Conservation (phyloP, 2,113 vertebrate genomes). For the Trogon melanurus region DNA sequence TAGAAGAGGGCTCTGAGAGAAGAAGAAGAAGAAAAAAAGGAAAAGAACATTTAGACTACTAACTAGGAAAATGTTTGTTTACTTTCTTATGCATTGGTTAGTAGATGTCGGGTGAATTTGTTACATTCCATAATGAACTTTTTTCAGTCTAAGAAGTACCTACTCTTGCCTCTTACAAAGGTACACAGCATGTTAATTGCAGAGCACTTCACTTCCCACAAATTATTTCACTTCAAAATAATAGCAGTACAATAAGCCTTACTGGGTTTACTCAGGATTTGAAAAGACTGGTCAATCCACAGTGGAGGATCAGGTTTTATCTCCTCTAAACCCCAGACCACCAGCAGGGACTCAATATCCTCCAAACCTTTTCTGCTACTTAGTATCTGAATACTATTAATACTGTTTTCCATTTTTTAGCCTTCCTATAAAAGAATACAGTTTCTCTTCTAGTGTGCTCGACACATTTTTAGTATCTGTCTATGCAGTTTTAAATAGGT, state of each 20-base stretch:
- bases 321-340: conserved; percentile 37
- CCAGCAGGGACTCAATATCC: not conserved
- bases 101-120: not conserved
- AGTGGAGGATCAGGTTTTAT: conserved; percentile 54
- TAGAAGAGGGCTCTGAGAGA: not conserved
- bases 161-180: not conserved
- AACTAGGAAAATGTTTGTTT: not conserved
- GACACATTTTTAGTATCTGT: not conserved
- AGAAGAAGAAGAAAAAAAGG: not conserved
- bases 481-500: not conserved
- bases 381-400: not conserved
- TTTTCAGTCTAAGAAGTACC: not conserved
- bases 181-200: not conserved
- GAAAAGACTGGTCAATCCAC: conserved; percentile 33
- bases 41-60: not conserved
- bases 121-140: not conserved
- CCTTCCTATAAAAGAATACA: not conserved
- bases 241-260: not conserved
- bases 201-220: not conserved
- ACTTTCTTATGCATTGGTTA: not conserved
- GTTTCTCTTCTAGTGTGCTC: not conserved
- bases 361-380: conserved; percentile 8
- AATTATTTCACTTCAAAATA: conserved; percentile 26
- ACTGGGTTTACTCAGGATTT: not conserved
- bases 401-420: not conserved